Evolutionary conservation across 1,140 invertebrate species (phyloP).

Genomic region (Drosophila neocordata): DNA sequence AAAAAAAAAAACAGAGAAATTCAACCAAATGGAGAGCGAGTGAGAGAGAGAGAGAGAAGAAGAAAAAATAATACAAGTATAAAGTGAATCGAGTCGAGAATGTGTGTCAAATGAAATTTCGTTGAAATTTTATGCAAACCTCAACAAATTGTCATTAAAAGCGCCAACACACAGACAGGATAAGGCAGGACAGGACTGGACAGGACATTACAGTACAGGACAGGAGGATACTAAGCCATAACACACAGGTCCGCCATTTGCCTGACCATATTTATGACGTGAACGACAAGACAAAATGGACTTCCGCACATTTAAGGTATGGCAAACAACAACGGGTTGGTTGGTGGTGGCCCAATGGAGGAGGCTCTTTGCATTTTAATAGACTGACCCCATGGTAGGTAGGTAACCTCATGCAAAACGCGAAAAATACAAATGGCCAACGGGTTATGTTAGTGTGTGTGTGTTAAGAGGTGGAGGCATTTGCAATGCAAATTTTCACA

Average conservation of each 20-base stretch:
- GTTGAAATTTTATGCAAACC: conserved; percentile 72
- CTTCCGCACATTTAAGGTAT: conserved; percentile 51
- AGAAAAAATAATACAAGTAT: conserved; percentile 4
- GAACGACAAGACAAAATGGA: conserved; percentile 81
- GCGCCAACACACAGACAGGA: conserved; percentile 49
- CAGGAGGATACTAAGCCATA: conserved; percentile 52
- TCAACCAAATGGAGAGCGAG: conserved; percentile 20
- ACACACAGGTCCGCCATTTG: conserved; percentile 65
- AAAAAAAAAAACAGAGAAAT: conserved; percentile 20
- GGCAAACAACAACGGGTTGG: no score
- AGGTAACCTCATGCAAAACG: conserved; percentile 66
- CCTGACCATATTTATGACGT: conserved; percentile 75
- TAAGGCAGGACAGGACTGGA: conserved; percentile 17
- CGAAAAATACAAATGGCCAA: conserved; percentile 53
- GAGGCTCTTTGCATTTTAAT: conserved; percentile 74
- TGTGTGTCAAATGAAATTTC: conserved; percentile 72
- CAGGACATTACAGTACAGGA: conserved; percentile 28
- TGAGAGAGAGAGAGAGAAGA: not conserved
- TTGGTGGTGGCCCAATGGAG: not conserved
- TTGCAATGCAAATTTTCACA: conserved; percentile 76
- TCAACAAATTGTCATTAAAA: conserved; percentile 80
- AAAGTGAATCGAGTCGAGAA: conserved; percentile 29
- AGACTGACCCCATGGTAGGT: conserved; percentile 64
- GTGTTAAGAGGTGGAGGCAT: conserved; percentile 34
- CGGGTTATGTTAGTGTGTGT: conserved; percentile 12